These are phyloP conservation scores for Eira barbara DNA, from an alignment of 2,113 vertebrate genomes.

Conservation along the genomic window DNA sequence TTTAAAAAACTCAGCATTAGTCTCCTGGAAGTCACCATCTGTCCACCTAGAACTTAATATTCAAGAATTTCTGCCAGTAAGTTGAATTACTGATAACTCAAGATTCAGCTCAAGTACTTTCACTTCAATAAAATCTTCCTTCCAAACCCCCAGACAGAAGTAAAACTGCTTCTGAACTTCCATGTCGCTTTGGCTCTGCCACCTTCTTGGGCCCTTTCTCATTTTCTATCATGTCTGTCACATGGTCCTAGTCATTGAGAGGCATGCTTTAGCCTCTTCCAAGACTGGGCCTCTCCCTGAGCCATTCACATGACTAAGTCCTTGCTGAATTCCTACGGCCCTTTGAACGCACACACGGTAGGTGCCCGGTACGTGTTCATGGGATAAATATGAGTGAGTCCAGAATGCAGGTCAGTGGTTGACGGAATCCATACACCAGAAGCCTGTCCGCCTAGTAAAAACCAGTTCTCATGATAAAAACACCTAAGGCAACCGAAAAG, in stretches of 20 bases:
- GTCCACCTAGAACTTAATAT: not conserved
- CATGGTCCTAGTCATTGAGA: not conserved
- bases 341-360: not conserved
- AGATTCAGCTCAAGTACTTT: not conserved
- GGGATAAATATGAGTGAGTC: not conserved
- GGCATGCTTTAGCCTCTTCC: not conserved
- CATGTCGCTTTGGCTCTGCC: not conserved
- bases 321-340: not conserved
- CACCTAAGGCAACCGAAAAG: not conserved
- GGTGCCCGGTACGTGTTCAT: not conserved
- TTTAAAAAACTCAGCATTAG: not conserved
- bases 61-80: not conserved
- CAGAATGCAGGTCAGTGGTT: not conserved
- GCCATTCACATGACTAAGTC: not conserved
- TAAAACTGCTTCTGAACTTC: not conserved
- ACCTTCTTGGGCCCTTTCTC: not conserved
- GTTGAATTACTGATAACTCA: not conserved
- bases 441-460: not conserved
- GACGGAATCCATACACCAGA: not conserved
- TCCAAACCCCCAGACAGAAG: not conserved
- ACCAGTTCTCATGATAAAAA: not conserved
- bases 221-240: not conserved
- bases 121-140: not conserved
- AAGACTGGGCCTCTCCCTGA: not conserved
- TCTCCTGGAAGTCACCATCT: conserved; percentile 16